Evolutionary conservation across 2,888 invertebrate species (phyloP), one percentile per base, ranked within the genome.

Genomic region (Hyposoter dolosus): DNA sequence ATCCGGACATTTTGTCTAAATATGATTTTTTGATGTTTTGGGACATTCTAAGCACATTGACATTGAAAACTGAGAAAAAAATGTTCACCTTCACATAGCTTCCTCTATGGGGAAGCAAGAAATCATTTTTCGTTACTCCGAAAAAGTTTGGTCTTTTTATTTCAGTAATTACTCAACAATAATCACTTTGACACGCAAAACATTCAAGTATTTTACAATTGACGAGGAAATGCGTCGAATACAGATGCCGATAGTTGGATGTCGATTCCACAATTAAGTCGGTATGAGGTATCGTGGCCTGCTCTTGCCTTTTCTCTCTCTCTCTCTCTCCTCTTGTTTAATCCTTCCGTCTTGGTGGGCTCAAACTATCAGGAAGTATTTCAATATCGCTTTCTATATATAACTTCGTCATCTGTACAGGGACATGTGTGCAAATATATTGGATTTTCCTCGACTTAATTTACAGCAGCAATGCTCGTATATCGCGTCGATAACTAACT

Each of bases 331-430:
- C 60, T 60, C 28, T 28, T 60, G 60, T 60, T 60, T 15, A 60
- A 60, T 60, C 69, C 69, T 69, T 69, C 23, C 45, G 47, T 28
- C 45, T 68, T 6, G 45, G 12, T 47, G 69, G 47, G 28, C 45
- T 69, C 69, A 69, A 69, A 69, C 47, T 69, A 47, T 69, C 69
- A 28, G 28, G 69, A 69, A 69, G 69, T 69, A 69, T 69, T 69
- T 69, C 69, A 69, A 69, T 69, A 69, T 69, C 69, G 17, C 28
- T 28, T 45, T 69, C 43, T 17, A 47, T 45, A 45, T 47, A 69
- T 69, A 69, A 23, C 28, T 69, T 15, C 28, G 45, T 69, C 23
- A 69, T 47, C 28, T 23, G 47, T 17, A 28, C 23, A 69, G 5
- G 60, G 45, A 28, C 47, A 47, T 17, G 69, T 69, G 69, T 69